Conservation (phyloP, 2,797 vertebrate species). For the Hippopotamyrus pictus region DNA sequence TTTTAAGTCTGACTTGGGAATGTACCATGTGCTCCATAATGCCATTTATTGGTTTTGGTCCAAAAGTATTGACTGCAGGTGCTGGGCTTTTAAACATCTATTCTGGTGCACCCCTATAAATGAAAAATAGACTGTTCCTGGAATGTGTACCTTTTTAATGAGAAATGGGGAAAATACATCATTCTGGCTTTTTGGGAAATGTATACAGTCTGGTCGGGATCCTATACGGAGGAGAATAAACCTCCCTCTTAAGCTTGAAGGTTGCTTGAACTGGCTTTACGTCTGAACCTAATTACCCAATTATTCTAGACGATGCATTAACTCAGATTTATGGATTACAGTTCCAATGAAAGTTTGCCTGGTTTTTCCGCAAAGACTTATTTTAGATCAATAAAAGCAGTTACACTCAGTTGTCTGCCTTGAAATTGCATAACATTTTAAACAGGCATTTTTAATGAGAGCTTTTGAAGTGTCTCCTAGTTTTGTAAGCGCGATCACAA, state of each 20-base stretch:
- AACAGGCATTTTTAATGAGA: neutral
- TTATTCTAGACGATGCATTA: neutral
- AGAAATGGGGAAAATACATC: neutral
- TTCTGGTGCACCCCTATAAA: neutral
- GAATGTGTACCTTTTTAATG: neutral
- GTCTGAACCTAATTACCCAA: neutral
- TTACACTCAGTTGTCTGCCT: neutral
- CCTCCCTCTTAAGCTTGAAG: neutral
- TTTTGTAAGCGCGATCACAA: neutral
- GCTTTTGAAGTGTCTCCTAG: neutral
- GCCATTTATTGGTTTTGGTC: neutral
- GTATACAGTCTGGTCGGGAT: neutral
- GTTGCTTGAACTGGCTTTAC: neutral
- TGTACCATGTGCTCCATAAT: neutral
- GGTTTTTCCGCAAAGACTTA: neutral
- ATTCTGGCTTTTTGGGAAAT: neutral
- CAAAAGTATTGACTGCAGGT: neutral
- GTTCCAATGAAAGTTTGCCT: neutral
- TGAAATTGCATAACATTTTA: neutral
- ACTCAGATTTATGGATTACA: neutral
- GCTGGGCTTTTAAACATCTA: neutral
- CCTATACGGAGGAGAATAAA: neutral
- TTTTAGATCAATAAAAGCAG: slow-evolving; percentile 3
- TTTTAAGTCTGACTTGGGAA: neutral
- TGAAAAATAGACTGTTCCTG: neutral